Conservation (phyloP, 2,797 vertebrate genomes). For the Etheostoma nigrum region DNA sequence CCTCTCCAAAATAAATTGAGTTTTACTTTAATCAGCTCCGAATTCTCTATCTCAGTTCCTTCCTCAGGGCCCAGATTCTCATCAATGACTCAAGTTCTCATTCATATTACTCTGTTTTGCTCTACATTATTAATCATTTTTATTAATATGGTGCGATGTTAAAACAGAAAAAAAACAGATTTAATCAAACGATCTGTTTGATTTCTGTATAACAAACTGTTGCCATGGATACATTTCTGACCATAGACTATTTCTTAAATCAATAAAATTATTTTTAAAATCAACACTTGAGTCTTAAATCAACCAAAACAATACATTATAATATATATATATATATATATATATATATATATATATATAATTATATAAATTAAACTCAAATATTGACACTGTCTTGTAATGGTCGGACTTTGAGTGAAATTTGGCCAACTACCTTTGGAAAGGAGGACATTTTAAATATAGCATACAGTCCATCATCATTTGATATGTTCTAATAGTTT, state of each 20-base stretch:
- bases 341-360: too few relatives aligned
- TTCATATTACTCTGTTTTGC: conserved; percentile 17
- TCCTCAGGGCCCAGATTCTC: conserved; percentile 11
- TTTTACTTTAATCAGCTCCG: conserved; percentile 45
- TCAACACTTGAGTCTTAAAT: too few relatives aligned
- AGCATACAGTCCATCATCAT: not conserved
- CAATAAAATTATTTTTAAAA: too few relatives aligned
- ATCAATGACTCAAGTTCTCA: conserved; percentile 38
- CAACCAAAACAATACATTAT: too few relatives aligned
- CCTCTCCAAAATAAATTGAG: conserved; percentile 42
- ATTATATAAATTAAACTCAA: not conserved
- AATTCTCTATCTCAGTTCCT: conserved; percentile 41
- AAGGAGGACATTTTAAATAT: not conserved
- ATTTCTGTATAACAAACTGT: too few relatives aligned
- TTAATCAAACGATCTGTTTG: not conserved
- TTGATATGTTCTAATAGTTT: not conserved
- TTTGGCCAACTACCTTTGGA: not conserved
- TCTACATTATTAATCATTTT: not conserved
- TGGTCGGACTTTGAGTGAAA: not conserved
- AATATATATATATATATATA: too few relatives aligned
- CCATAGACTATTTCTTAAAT: too few relatives aligned
- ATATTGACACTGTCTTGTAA: not conserved
- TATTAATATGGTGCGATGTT: not conserved
- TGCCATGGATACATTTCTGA: too few relatives aligned
- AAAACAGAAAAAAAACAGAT: not conserved